A percentile compares a stretch with the other conserved stretches of the same genome.
Conservation (phyloP, 2,888 invertebrate species). For the Chrysolina oricalcia region DNA sequence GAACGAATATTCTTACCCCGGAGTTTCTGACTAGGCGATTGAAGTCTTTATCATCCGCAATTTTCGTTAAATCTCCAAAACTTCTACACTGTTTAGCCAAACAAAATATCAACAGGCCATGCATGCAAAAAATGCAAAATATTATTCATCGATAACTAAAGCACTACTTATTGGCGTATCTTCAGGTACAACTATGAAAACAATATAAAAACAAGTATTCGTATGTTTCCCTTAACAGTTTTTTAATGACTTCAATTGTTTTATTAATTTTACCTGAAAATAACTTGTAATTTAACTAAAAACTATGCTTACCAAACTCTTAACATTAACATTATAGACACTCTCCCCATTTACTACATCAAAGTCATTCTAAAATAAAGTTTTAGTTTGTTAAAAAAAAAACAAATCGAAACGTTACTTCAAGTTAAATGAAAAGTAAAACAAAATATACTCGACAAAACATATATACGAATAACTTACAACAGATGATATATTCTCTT, state of each 20-base stretch:
- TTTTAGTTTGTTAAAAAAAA: conserved; percentile 62
- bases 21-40: conserved; percentile 62
- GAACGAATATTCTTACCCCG: conserved; percentile 59
- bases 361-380: conserved; percentile 69
- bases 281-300: conserved; percentile 42
- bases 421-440: conserved; percentile 30
- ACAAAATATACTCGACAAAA: conserved; percentile 38
- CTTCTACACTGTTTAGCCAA: conserved; percentile 74
- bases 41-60: conserved; percentile 69
- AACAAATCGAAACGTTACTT: conserved; percentile 53
- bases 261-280: conserved; percentile 41
- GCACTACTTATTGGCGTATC: background rate
- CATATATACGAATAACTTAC: conserved; percentile 71
- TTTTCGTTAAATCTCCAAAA: conserved; percentile 77
- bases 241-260: conserved; percentile 1
- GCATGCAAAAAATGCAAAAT: conserved; percentile 59
- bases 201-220: background rate
- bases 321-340: conserved; percentile 78
- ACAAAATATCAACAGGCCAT: conserved; percentile 50
- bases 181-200: conserved; percentile 1
- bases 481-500: conserved; percentile 79
- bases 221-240: too few relatives aligned
- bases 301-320: conserved; percentile 76
- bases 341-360: conserved; percentile 66
- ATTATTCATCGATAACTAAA: conserved; percentile 45